A percentile compares a stretch with the other conserved stretches of the same genome.
Evolutionary conservation across 1,140 invertebrate genomes (phyloP).

Genomic region (Musca domestica): DNA sequence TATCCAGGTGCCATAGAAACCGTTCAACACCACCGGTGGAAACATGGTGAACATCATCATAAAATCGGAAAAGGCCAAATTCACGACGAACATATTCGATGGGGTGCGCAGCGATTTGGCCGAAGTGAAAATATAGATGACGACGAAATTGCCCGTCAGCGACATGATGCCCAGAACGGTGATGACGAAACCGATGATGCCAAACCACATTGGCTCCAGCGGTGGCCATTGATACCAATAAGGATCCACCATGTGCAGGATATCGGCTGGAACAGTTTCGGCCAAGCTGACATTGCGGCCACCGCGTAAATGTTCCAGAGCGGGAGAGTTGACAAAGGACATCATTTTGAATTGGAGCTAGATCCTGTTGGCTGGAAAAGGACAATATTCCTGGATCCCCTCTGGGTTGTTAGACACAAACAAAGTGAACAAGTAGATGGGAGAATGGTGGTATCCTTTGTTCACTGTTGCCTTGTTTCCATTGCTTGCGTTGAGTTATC

Average conservation of each 20-base stretch:
- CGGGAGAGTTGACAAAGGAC: conserved; percentile 37
- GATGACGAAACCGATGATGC: conserved; percentile 73
- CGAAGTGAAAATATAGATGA: conserved; percentile 76
- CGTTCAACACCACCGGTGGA: conserved; percentile 75
- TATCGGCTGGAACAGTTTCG: conserved; percentile 71
- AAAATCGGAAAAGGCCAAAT: conserved; percentile 78
- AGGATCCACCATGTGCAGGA: conserved; percentile 68
- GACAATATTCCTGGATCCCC: too few species aligned
- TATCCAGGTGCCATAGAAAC: conserved; percentile 76
- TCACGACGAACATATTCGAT: conserved; percentile 77
- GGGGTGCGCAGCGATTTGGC: conserved; percentile 74
- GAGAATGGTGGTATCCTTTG: too few species aligned
- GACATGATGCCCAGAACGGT: conserved; percentile 69
- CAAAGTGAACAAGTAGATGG: too few species aligned
- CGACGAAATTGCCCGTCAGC: conserved; percentile 74
- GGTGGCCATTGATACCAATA: conserved; percentile 77
- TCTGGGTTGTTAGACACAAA: too few species aligned
- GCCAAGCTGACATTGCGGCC: conserved; percentile 68
- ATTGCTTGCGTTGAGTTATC: too few species aligned
- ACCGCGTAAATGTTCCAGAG: conserved; percentile 37
- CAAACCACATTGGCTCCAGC: conserved; percentile 77
- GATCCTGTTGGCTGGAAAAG: too few species aligned
- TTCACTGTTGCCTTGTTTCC: too few species aligned
- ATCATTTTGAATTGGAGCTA: conserved; percentile 28
- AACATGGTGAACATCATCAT: conserved; percentile 77